Evolutionary conservation across 1,140 invertebrate species (phyloP), one percentile per base, ranked within the genome.

Genomic region (Drosophila pseudoobscura): DNA sequence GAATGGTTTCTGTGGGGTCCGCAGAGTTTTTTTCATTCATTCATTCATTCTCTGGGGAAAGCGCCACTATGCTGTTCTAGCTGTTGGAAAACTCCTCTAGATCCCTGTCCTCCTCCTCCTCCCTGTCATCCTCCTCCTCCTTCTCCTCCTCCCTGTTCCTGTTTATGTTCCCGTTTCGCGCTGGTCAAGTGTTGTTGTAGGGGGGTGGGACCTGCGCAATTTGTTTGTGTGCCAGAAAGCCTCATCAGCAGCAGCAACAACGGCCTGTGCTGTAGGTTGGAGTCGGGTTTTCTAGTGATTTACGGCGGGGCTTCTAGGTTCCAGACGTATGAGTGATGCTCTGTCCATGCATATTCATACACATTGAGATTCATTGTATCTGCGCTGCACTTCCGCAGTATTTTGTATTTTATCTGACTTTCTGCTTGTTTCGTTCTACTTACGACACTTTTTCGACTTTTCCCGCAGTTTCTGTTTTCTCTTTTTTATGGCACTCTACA

Each of bases 361-460:
- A 85, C 80, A 85, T 85, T 84, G 80, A 84, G 82, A 85, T 84
- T 85, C 80, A 85, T 84, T 84, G 80, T 84, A 84, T 80, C 80
- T 84, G 77, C 75, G 55, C 76, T 85, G 80, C 76, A 84, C 80
- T 85, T 85, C 80, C 80, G 80, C 80, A 85, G 78, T 85, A 80
- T 85, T 87, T 83, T 69, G 61, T 73, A 69, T 53, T 80, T 80
- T 80, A 80, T 80, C 58, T 76, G 60, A 9, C 72, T 60, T 75
- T 65, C 50, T 74, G 56, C 71, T 63, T 73, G 71, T 64, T 80
- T 80, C 77, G 80, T 75, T 85, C 80, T 84, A 85, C 82, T 84
- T 85, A 80, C 80, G 71, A 78, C 31, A 35, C 60, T 56, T 72
- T 71, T 76, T 68, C 69, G 71, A 45, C 62, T 45, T 74, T 75